Evolutionary conservation across 2,113 vertebrate species (phyloP), one percentile per base, ranked within the genome.

Genomic region (Caranx ignobilis): DNA sequence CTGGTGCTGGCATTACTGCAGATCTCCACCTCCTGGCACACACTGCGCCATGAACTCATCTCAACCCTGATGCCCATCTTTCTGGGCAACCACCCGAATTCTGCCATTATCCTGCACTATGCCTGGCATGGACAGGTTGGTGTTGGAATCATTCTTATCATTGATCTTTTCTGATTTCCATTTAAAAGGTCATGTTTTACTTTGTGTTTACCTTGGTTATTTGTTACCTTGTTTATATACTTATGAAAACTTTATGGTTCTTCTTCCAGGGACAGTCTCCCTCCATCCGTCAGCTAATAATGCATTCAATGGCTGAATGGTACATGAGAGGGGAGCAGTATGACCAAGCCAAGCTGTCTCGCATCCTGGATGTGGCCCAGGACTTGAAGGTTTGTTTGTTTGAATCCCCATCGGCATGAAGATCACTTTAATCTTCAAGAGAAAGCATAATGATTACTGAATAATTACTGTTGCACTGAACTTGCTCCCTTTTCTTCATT

Each of bases 231-330:
- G 32, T 1, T 66, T 41, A n/a, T 68, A 3, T 50, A 48, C 6
- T 21, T n/a, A 1, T 26, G 18, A 21, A 71, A 31, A 15, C 4
- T 0, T 31, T 6, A 55, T 60, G 21, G 4, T 71, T 68, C 7
- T 37, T 37, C 41, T 77, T 85, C 12, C 79, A 99, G 98, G 98
- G 98, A 82, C 98, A 99, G 93, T 99, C 98, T 94, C 98, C 98
- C 72, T 99, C 98, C 21, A 99, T 99, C 89, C 98, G 98, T 79
- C 98, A 99, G 93, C 95, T 99, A 50, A 99, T 99, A 90, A 99
- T 99, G 97, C 98, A 98, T 93, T 98, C 98, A 0, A 99, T 99
- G 98, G 98, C 98, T 68, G 98, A 99, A 88, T 99, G 98, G 98
- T 99, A 99, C 94, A 99, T 99, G 97, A 96, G 97, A 93, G 98